Evolutionary conservation across 2,113 vertebrate species (phyloP), one percentile per base, ranked within the genome.

Genomic region (Antechinus stuartii): DNA sequence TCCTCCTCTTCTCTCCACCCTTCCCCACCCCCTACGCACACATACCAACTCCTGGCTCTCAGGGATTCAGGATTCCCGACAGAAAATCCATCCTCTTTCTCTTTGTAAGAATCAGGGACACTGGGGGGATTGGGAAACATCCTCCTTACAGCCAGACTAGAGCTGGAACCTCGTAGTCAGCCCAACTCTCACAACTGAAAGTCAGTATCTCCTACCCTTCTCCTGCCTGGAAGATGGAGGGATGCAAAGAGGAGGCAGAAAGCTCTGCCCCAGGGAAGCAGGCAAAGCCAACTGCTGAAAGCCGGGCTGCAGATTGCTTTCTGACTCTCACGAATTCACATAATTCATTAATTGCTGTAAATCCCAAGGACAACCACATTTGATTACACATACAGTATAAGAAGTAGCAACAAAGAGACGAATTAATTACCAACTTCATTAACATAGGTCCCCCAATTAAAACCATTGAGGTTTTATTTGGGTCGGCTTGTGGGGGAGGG

Each of bases 351-450:
- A 96, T 97, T 97, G 96, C 96, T 90, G 97, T 91, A 94, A 98
- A 97, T 97, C 98, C 98, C 98, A 96, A 97, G 97, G 98, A 98
- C 97, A 97, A 90, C 35, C 97, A 91, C 97, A 46, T 56, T 91
- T 97, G 97, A 95, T 98, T 94, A 97, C 84, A 49, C 98, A 97
- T 96, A 96, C 97, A 54, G 96, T 95, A 96, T 97, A 96, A 92
- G 97, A 92, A 98, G 96, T 94, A 96, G 97, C 97, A 98, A 98
- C 97, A 98, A 98, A 98, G 98, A 97, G 96, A 95, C 91, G 98
- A 98, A 98, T 98, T 98, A 98, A 98, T 98, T 98, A 98, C 98
- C 98, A 97, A 98, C 98, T 98, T 98, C 98, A 98, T 98, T 98
- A 98, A 98, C 98, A 98, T 98, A 97, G 98, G 98, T 98, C 97